These are phyloP conservation scores for Cephus sareptanus DNA, from an alignment of 2,888 invertebrate genomes.

Conservation along the genomic window DNA sequence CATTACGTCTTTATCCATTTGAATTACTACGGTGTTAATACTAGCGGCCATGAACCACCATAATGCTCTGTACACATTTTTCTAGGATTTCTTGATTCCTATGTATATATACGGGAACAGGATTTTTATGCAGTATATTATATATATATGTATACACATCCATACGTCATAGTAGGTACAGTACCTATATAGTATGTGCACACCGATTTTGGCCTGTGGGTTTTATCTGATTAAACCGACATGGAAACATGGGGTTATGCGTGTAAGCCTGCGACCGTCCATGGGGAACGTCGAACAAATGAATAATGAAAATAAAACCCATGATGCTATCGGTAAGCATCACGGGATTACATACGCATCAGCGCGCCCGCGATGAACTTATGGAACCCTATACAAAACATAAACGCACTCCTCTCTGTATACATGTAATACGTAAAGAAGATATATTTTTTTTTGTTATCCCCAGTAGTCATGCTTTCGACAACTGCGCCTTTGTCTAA, in stretches of 20 bases:
- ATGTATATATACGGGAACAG: background rate
- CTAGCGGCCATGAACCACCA: background rate
- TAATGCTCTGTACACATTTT: background rate
- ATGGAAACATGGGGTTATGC: constrained; percentile 63
- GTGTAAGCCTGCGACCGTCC: constrained; percentile 53
- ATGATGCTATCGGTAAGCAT: constrained; percentile 62
- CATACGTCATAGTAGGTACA: background rate
- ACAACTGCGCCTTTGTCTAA: background rate
- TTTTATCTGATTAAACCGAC: constrained; percentile 65
- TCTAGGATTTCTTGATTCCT: background rate
- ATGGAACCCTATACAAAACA: constrained; percentile 28
- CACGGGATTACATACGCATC: constrained; percentile 62
- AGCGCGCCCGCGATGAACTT: constrained; percentile 58
- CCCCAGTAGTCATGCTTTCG: background rate
- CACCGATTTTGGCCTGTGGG: constrained; percentile 44
- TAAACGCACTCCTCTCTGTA: background rate
- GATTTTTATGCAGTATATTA: background rate
- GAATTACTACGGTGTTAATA: background rate
- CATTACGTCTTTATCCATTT: background rate
- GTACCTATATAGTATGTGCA: constrained; percentile 14
- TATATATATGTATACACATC: background rate
- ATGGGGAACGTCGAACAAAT: constrained; percentile 59
- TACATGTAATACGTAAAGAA: background rate
- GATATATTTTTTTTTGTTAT: background rate
- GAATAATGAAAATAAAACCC: constrained; percentile 66